Evolutionary conservation across 2,888 invertebrate species (phyloP), one percentile per base, ranked within the genome.

Genomic region (Melanotus villosus): DNA sequence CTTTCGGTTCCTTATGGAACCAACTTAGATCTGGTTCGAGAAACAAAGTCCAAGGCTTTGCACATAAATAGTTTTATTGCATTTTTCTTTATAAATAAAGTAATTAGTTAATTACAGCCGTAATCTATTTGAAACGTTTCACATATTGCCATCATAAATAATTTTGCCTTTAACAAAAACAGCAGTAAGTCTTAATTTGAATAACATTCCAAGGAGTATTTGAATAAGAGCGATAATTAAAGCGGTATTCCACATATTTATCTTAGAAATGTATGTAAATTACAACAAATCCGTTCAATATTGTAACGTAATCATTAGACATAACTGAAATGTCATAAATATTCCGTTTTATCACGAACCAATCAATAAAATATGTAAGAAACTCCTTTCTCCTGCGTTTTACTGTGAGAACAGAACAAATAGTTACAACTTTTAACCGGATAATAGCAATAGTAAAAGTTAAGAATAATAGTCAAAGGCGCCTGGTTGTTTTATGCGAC

Each of bases 401-500:
- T 47, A 47, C 12, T 43, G 59, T 60, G 59, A 60, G 59, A 60
- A 45, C 43, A 30, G 45, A 60, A 60, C 47, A 45, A 43, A 32
- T 38, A 57, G 26, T 38, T 41, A 16, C 41, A 41, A 41, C 18
- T 18, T 34, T 56, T 41, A 38, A 41, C 12, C 36, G 26, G 57
- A 57, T 34, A 45, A 30, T 45, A 47, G 43, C 45, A 60, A 45
- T 34, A 60, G 18, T 60, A 59, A 59, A 45, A 45, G 45, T n/a
- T 45, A 26, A 26, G 14, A 59, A 45, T 60, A 60, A 59, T 60
- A 60, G 59, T 45, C 32, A 34, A 34, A 19, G 59, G 59, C 59
- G 59, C 59, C 59, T 60, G 45, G 12, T 47, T 60, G 45, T 19
- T 60, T 45, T 32, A 32, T 45, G 32, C 45, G 34, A 45, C 30